A percentile compares a stretch with the other conserved stretches of the same genome.
These are phyloP conservation scores for Phataginus tetradactyla DNA, from an alignment of 2,797 vertebrate species.

Conservation along the genomic window DNA sequence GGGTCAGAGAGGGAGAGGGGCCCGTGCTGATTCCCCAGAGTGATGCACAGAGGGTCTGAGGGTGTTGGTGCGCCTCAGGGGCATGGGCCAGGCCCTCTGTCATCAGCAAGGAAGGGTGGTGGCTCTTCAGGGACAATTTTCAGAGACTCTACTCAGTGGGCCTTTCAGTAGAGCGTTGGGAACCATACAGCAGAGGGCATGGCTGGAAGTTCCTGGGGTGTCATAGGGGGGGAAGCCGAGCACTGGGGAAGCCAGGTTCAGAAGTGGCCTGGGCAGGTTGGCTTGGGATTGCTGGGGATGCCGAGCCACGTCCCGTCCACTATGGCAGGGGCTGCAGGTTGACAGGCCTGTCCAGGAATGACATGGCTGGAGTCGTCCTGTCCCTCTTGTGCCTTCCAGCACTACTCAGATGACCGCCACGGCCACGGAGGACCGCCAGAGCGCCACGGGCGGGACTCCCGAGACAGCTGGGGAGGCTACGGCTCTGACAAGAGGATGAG, in stretches of 20 bases:
- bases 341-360: too few species aligned
- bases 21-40: background rate
- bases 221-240: background rate
- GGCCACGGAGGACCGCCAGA: slow-evolving; percentile 82
- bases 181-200: background rate
- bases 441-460: slow-evolving; percentile 90
- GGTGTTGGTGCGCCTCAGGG: rapidly evolving
- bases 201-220: background rate
- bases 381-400: slow-evolving; percentile 83
- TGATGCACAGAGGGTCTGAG: background rate
- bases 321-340: background rate
- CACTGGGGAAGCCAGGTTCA: background rate
- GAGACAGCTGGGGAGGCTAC: slow-evolving; percentile 89
- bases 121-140: background rate
- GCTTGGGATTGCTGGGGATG: background rate
- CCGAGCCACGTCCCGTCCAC: background rate
- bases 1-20: background rate
- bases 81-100: too few species aligned
- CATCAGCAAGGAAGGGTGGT: background rate
- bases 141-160: background rate
- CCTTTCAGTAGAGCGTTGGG: background rate
- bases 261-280: background rate
- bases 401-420: slow-evolving; percentile 91
- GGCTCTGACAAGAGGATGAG: slow-evolving; percentile 91
- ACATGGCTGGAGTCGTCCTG: rapidly evolving